phyloP scores from a whole-genome alignment of 2,113 vertebrate genomes.

The Neodontobutis hainanensis region DNA sequence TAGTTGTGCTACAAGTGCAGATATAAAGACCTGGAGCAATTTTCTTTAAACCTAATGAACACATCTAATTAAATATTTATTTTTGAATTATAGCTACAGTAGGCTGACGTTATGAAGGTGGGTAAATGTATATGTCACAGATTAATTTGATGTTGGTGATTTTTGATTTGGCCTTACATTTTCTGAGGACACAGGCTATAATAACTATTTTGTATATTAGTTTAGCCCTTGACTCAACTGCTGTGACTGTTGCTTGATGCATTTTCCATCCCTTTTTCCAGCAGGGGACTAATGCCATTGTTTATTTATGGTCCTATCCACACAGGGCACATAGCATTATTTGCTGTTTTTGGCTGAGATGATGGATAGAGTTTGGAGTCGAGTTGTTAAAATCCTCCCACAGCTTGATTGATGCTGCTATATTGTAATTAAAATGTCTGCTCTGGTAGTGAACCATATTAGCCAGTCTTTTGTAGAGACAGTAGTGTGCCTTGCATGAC shows the following conservation, averaged over 20 bases:
- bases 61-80: neutral
- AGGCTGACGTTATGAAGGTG: neutral
- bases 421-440: constrained; percentile 7
- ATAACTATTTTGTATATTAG: constrained; percentile 68
- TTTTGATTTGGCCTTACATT: constrained; percentile 44
- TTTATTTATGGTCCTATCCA: constrained; percentile 58
- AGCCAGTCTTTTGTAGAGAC: neutral
- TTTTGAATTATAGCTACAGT: constrained; percentile 11
- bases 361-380: constrained; percentile 27
- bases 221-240: constrained; percentile 45
- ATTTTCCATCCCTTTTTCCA: constrained; percentile 45
- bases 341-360: constrained; percentile 13
- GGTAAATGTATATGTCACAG: constrained; percentile 25
- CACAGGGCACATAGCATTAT: constrained; percentile 25
- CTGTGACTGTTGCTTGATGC: constrained; percentile 27
- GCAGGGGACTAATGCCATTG: constrained; percentile 53
- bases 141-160: constrained; percentile 24
- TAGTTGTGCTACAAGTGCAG: neutral
- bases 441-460: neutral
- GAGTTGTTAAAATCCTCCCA: constrained; percentile 4
- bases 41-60: constrained; percentile 6
- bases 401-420: constrained; percentile 3
- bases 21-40: neutral
- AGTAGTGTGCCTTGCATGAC: neutral
- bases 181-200: constrained; percentile 42